These are phyloP conservation scores for Buathra laborator DNA, from an alignment of 2,888 invertebrate species.

Conservation along the genomic window DNA sequence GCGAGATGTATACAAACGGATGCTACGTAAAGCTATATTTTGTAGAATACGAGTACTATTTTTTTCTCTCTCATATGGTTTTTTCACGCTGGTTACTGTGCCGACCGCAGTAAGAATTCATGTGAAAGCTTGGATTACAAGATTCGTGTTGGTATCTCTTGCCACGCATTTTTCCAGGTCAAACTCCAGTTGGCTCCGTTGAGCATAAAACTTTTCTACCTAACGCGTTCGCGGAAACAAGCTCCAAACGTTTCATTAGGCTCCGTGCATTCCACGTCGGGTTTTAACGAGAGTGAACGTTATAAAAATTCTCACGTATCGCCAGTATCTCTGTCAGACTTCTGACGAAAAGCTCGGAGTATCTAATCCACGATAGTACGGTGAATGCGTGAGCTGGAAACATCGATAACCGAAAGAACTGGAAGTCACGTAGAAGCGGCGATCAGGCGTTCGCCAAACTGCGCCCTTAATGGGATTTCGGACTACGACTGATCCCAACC, in stretches of 20 bases:
- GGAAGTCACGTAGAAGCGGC: constrained; percentile 20
- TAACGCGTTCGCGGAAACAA: constrained; percentile 41
- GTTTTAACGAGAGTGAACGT: constrained; percentile 44
- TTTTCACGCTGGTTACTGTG: constrained; percentile 36
- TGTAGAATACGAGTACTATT: constrained; percentile 30
- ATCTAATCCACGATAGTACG: constrained; percentile 41
- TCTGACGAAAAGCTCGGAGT: neutral
- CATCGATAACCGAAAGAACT: constrained; percentile 53
- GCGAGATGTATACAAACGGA: constrained; percentile 1
- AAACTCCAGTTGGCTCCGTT: constrained; percentile 37
- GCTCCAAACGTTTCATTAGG: constrained; percentile 55
- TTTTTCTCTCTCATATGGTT: constrained; percentile 1
- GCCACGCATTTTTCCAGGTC: constrained; percentile 44
- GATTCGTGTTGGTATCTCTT: constrained; percentile 1
- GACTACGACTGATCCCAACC: constrained; percentile 49
- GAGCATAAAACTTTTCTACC: constrained; percentile 38
- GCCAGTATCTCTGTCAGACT: constrained; percentile 53
- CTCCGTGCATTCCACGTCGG: constrained; percentile 37
- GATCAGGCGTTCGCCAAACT: constrained; percentile 47
- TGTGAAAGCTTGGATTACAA: constrained; percentile 57
- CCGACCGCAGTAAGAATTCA: constrained; percentile 32
- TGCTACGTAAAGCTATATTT: constrained; percentile 12
- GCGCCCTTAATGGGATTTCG: constrained; percentile 62
- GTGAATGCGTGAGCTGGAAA: constrained; percentile 53
- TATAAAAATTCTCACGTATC: constrained; percentile 62